Conservation (phyloP, 2,888 invertebrate genomes). For the Agonopterix arenella region DNA sequence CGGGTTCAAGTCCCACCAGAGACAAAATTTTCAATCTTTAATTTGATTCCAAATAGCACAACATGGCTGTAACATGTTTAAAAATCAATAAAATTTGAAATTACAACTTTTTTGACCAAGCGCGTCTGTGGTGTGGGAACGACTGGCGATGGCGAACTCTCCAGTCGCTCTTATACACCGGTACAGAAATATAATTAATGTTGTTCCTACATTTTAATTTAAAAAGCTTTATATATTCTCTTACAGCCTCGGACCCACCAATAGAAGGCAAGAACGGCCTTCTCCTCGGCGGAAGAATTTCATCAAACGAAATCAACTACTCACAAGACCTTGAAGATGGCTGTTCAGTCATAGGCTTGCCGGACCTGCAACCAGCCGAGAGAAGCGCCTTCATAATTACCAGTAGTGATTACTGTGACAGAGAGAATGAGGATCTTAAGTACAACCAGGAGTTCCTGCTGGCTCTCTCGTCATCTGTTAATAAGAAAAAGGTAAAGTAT, state of each 20-base stretch:
- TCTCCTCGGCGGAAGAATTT: constrained; percentile 54
- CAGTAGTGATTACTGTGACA: constrained; percentile 60
- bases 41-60: too few species aligned
- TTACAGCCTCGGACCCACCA: constrained; percentile 47
- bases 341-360: constrained; percentile 39
- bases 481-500: constrained; percentile 35
- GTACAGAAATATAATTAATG: too few species aligned
- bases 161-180: too few species aligned
- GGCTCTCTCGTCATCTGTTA: constrained; percentile 45
- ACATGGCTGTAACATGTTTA: too few species aligned
- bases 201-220: too few species aligned
- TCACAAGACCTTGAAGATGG: constrained; percentile 60
- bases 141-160: too few species aligned
- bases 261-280: constrained; percentile 43
- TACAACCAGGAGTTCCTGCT: constrained; percentile 65
- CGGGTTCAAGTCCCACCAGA: too few species aligned
- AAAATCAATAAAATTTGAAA: too few species aligned
- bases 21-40: too few species aligned
- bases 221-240: too few species aligned
- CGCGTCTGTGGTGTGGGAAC: too few species aligned
- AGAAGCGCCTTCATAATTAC: constrained; percentile 51
- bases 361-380: constrained; percentile 31
- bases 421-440: constrained; percentile 52
- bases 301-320: constrained; percentile 51
- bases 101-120: too few species aligned